These are phyloP conservation scores for Pteropus rufus DNA, from an alignment of 2,797 vertebrate genomes.

Conservation along the genomic window DNA sequence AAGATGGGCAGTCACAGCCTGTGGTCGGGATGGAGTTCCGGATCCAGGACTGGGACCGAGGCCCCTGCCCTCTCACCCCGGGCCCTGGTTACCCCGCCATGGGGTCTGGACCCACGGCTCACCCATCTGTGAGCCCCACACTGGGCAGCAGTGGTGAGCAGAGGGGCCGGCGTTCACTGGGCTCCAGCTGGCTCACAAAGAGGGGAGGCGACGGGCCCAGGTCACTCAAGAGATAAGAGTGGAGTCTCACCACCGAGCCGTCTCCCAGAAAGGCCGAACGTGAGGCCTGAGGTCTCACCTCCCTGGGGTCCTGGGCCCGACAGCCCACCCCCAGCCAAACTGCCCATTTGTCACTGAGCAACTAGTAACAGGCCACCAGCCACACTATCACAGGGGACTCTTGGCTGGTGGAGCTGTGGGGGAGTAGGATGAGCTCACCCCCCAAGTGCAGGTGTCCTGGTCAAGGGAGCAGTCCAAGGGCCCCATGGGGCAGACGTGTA, in stretches of 20 bases:
- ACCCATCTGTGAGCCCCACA: no score
- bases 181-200: neutral
- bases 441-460: rapidly evolving
- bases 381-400: neutral
- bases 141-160: no score
- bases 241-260: neutral
- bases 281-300: neutral
- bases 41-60: no score
- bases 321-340: neutral
- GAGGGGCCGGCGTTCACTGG: neutral
- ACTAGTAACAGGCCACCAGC: neutral
- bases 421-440: neutral
- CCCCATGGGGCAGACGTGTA: rapidly evolving
- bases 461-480: neutral
- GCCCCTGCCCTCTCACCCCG: no score
- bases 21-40: no score
- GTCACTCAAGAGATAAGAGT: neutral
- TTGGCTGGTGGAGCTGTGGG: neutral
- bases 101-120: no score
- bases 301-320: neutral
- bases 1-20: no score
- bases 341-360: neutral
- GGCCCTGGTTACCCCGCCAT: no score
- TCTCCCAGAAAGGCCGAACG: neutral
- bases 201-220: neutral